Percentiles rank a stretch among this genome's conserved stretches.
Evolutionary conservation across 2,797 vertebrate species (phyloP).

Genomic region (Neostethus bicornis): DNA sequence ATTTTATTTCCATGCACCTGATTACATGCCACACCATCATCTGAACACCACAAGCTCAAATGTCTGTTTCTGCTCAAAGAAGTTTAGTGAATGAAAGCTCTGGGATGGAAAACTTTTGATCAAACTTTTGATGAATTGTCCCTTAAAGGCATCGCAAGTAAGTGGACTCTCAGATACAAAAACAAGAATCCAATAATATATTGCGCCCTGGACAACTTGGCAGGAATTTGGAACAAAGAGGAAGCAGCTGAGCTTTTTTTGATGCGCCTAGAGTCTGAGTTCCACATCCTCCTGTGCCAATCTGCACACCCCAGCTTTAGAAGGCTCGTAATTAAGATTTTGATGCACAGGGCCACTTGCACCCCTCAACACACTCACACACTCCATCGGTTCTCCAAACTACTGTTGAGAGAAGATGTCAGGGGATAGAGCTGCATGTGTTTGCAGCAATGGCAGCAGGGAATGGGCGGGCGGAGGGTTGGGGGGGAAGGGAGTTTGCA

Average conservation of each 20-base stretch:
- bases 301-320: constrained; percentile 63
- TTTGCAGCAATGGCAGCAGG: constrained; percentile 48
- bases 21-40: constrained; percentile 10
- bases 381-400: constrained; percentile 54
- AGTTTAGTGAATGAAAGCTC: constrained; percentile 43
- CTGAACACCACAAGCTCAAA: background rate
- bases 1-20: constrained; percentile 11
- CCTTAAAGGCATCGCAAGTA: constrained; percentile 58
- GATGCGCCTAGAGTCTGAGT: constrained; percentile 61
- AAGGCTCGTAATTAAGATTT: constrained; percentile 81
- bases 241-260: constrained; percentile 44
- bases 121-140: constrained; percentile 53
- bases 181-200: constrained; percentile 61
- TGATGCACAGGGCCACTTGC: constrained; percentile 66
- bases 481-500: constrained; percentile 3
- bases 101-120: constrained; percentile 44
- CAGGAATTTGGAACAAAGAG: constrained; percentile 64
- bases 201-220: constrained; percentile 63
- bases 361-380: constrained; percentile 36
- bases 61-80: constrained; percentile 5
- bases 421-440: constrained; percentile 61
- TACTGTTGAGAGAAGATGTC: constrained; percentile 67
- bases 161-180: constrained; percentile 48
- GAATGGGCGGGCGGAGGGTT: constrained; percentile 2
- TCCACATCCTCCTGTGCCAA: constrained; percentile 54